Percentiles rank a stretch among this genome's conserved stretches.
phyloP scores from a whole-genome alignment of 2,113 vertebrate genomes.

The Lagenorhynchus albirostris region DNA sequence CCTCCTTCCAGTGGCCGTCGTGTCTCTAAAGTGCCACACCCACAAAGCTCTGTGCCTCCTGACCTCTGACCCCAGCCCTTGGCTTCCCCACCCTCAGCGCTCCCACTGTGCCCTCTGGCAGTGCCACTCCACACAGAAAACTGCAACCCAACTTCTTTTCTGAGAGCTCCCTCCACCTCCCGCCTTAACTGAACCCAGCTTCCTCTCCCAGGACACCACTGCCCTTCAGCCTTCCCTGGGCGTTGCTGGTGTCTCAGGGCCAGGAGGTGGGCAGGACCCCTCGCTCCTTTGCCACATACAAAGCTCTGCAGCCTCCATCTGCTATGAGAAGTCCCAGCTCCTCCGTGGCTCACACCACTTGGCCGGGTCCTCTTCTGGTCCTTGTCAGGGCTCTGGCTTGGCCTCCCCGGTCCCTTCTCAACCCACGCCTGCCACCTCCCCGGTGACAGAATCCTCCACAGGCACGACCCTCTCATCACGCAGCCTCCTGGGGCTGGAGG shows the following conservation, averaged over 20 bases:
- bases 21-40: not conserved
- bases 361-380: not conserved
- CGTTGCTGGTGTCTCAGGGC: not conserved
- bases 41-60: not conserved
- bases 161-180: not conserved
- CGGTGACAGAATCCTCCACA: not conserved
- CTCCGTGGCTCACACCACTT: not conserved
- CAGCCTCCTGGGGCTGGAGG: not conserved
- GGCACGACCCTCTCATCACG: not conserved
- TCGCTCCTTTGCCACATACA: not conserved
- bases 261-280: not conserved
- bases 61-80: not conserved
- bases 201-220: not conserved
- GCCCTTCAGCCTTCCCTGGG: not conserved
- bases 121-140: not conserved
- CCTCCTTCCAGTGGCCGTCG: not conserved
- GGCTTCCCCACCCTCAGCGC: not conserved
- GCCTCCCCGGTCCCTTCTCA: not conserved
- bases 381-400: not conserved
- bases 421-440: rapidly evolving
- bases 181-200: rapidly evolving
- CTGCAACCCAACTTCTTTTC: not conserved
- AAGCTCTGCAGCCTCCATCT: not conserved
- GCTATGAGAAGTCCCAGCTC: not conserved
- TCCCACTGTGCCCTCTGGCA: not conserved